Percentiles rank a stretch among this genome's conserved stretches.
Conservation (phyloP, 2,888 invertebrate species). For the Amphipoea lucens region DNA sequence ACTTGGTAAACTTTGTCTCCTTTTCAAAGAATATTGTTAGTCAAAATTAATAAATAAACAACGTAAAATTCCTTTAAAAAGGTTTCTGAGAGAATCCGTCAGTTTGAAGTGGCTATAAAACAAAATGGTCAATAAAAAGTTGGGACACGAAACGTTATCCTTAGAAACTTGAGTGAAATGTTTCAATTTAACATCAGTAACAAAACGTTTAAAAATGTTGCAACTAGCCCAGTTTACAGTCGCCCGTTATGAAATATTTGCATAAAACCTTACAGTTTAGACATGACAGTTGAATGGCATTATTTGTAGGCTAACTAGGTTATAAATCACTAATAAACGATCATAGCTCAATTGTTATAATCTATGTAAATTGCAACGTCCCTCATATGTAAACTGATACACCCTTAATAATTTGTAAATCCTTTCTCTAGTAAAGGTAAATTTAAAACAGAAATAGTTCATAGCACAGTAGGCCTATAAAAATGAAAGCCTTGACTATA, state of each 20-base stretch:
- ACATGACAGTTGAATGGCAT: slow-evolving; percentile 38
- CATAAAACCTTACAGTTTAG: slow-evolving; percentile 8
- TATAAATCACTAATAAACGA: slow-evolving; percentile 16
- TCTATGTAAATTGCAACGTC: too few relatives aligned
- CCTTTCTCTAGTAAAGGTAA: neutral
- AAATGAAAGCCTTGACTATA: neutral
- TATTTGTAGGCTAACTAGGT: slow-evolving; percentile 25
- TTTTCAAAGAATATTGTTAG: slow-evolving; percentile 31
- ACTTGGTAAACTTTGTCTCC: slow-evolving; percentile 19
- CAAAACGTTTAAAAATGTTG: slow-evolving; percentile 10
- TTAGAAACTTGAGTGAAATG: slow-evolving; percentile 35
- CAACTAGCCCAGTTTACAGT: neutral
- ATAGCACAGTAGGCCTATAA: neutral
- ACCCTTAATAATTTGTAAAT: neutral
- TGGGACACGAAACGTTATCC: slow-evolving; percentile 23
- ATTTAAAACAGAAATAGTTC: neutral
- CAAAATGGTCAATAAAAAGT: slow-evolving; percentile 48
- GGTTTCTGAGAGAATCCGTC: slow-evolving; percentile 35
- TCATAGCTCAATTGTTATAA: neutral
- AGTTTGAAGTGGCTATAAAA: slow-evolving; percentile 51
- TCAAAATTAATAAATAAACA: slow-evolving; percentile 52
- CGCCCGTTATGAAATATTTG: slow-evolving; percentile 13
- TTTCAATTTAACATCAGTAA: slow-evolving; percentile 24
- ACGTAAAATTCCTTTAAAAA: slow-evolving; percentile 48
- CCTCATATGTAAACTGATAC: neutral